Evolutionary conservation across 2,113 vertebrate species (phyloP).

Genomic region (Platichthys flesus): DNA sequence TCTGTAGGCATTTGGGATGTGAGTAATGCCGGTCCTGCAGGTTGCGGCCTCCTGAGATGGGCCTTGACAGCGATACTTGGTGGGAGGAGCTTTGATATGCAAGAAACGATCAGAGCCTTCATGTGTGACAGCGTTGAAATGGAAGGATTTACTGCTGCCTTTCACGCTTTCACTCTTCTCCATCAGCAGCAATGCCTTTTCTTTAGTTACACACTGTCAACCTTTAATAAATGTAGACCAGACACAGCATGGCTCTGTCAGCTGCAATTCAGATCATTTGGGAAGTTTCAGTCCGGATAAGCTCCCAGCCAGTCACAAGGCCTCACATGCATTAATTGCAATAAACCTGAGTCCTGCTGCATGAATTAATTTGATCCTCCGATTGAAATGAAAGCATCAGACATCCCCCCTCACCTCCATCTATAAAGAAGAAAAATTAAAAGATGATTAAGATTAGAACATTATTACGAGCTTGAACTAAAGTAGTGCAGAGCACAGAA

Average conservation of each 20-base stretch:
- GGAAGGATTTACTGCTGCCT: slow-evolving; percentile 37
- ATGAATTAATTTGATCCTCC: slow-evolving; percentile 8
- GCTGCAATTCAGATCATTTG: slow-evolving; percentile 49
- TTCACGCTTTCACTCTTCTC: slow-evolving; percentile 58
- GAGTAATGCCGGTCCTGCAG: slow-evolving; percentile 29
- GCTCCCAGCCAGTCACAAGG: slow-evolving; percentile 12
- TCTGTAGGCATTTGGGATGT: slow-evolving; percentile 33
- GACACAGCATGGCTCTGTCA: slow-evolving; percentile 63
- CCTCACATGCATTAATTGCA: neutral
- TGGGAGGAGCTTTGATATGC: slow-evolving; percentile 47
- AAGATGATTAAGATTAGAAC: neutral
- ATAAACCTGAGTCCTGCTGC: neutral
- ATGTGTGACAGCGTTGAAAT: slow-evolving; percentile 58
- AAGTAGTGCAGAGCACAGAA: too few relatives aligned
- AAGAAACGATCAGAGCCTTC: slow-evolving; percentile 54
- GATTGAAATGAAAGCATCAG: slow-evolving; percentile 20
- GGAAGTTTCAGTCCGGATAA: slow-evolving; percentile 30
- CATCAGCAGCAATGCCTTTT: slow-evolving; percentile 55
- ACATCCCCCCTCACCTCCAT: neutral
- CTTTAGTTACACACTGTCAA: slow-evolving; percentile 65
- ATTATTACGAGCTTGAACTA: too few relatives aligned
- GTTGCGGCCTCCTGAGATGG: slow-evolving; percentile 37
- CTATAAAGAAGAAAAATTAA: neutral
- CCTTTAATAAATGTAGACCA: slow-evolving; percentile 65
- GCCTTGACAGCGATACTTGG: slow-evolving; percentile 18